phyloP scores from a whole-genome alignment of 2,888 invertebrate genomes.

The Ommatoiulus sabulosus region DNA sequence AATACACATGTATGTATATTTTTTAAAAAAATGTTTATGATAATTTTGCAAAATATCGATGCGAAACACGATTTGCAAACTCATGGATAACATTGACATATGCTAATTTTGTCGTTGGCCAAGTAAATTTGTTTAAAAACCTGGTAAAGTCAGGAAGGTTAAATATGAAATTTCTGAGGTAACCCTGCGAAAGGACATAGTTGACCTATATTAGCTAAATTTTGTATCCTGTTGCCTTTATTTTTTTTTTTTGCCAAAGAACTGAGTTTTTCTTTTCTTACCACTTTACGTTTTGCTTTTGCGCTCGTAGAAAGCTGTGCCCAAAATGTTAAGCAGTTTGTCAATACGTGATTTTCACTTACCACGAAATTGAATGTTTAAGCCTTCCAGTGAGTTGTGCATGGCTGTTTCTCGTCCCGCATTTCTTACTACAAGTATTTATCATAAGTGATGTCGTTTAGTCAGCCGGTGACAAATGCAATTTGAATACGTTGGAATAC shows the following conservation, averaged over 20 bases:
- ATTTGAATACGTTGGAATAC: slow-evolving; percentile 21
- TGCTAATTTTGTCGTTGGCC: too few species aligned
- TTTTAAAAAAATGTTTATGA: too few species aligned
- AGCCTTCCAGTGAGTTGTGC: neutral
- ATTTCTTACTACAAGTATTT: slow-evolving; percentile 2
- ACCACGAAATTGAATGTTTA: slow-evolving; percentile 30
- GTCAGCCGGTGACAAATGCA: slow-evolving; percentile 38
- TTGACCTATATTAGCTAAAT: too few species aligned
- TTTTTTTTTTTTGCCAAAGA: neutral
- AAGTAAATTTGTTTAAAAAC: too few species aligned
- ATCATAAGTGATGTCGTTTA: slow-evolving; percentile 43
- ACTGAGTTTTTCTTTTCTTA: neutral
- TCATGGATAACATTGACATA: too few species aligned
- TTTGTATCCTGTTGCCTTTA: too few species aligned
- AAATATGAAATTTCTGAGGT: too few species aligned
- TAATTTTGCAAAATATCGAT: too few species aligned
- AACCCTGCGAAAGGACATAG: too few species aligned
- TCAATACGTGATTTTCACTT: neutral
- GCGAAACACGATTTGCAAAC: too few species aligned
- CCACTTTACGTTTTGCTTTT: neutral
- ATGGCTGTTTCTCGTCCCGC: neutral
- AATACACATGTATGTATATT: too few species aligned
- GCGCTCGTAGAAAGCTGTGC: neutral
- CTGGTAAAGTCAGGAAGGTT: too few species aligned
- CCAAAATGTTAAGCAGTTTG: slow-evolving; percentile 11